A percentile compares a stretch with the other conserved stretches of the same genome.
phyloP scores from a whole-genome alignment of 2,113 vertebrate species.

The Condylura cristata region DNA sequence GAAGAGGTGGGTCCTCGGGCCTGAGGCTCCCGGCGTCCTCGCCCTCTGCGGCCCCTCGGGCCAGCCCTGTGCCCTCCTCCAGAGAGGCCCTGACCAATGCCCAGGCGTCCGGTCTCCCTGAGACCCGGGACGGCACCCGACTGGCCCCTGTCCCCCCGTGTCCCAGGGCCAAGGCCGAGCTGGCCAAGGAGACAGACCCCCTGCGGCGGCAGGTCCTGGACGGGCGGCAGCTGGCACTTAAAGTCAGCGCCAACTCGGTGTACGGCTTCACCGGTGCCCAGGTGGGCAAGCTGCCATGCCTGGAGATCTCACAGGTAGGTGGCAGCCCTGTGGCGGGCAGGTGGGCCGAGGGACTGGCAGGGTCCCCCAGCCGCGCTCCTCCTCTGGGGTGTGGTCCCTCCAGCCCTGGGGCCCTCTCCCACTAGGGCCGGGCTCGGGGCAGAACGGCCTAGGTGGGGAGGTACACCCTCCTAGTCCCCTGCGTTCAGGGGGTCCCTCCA shows the following conservation, averaged over 20 bases:
- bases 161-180: slow-evolving; percentile 91
- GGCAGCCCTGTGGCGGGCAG: fast-evolving
- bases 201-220: slow-evolving; percentile 94
- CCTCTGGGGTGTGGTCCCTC: neutral
- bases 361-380: neutral
- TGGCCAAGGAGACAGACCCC: slow-evolving; percentile 93
- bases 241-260: slow-evolving; percentile 96
- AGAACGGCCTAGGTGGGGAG: neutral
- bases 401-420: neutral
- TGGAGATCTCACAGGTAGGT: slow-evolving; percentile 95
- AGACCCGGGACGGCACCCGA: fast-evolving
- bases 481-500: neutral
- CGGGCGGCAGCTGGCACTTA: slow-evolving; percentile 93
- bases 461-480: neutral
- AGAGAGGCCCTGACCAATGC: neutral
- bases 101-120: fast-evolving
- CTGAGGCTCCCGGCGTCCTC: too few species aligned
- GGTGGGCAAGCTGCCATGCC: slow-evolving; percentile 94
- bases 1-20: slow-evolving; percentile 86
- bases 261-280: slow-evolving; percentile 96
- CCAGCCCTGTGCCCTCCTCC: too few species aligned
- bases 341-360: too few species aligned
- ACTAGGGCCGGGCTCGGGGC: neutral
- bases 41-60: too few species aligned
- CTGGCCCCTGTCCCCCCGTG: neutral